Evolutionary conservation across 2,888 invertebrate species (phyloP), one percentile per base, ranked within the genome.

Genomic region (Euzetes globulus): DNA sequence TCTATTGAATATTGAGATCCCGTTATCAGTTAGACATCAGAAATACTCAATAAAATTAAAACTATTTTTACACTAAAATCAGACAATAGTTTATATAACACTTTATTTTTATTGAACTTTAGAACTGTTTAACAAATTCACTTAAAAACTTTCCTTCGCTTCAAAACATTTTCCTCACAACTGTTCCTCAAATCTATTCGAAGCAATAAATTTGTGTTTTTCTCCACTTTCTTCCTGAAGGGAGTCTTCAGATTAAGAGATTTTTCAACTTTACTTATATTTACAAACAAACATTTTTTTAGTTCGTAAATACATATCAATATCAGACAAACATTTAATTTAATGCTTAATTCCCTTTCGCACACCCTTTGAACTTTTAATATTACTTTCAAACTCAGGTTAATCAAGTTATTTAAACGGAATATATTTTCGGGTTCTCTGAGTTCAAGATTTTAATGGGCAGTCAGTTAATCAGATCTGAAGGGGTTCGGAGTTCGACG

Each of bases 191-290:
- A 60, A n/a, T 29, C 25, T 63, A 27, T 29, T 63, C 17, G 7
- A 15, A 13, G 63, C 15, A 63, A 63, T 63, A 63, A 58, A 58
- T 29, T 11, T 58, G 58, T 58, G 33, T 33, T 63, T 63, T 63
- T 29, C 7, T 63, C 33, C 29, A n/a, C 27, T 63, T 63, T 63
- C 63, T 63, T 63, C 63, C 63, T 63, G 63, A 63, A 63, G 63
- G 63, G 33, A 17, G 33, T 63, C 63, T 63, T 33, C 15, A 33
- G 33, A 33, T 33, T 33, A 6, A 63, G 11, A 63, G 17, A 33
- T 55, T 55, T 55, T 55, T 55, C 22, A 55, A 55, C 25, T 55
- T 25, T 22, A 55, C 55, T 22, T 25, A 25, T 55, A 55, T 55
- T 55, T 55, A 55, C 55, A 55, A 55, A 55, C 55, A 55, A 25